Percentiles rank a stretch among this genome's conserved stretches.
Evolutionary conservation across 2,113 vertebrate genomes (phyloP).

Genomic region (Corythornis madagascariensis): DNA sequence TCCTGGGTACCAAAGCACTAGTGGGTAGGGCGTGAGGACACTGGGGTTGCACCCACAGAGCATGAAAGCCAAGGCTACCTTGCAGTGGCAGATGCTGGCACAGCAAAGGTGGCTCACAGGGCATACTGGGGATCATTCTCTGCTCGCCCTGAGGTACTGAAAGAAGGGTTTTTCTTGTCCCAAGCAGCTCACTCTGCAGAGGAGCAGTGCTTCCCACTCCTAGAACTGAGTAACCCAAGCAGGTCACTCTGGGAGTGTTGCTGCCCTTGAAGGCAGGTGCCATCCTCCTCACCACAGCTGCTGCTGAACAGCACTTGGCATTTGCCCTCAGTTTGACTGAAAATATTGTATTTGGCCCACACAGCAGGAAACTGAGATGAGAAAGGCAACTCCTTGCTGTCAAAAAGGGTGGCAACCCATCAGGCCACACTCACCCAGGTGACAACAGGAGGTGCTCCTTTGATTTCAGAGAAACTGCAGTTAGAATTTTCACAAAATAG

Average conservation of each 20-base stretch:
- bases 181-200: not conserved
- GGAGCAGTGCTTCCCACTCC: not conserved
- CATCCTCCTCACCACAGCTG: not conserved
- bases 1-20: not conserved
- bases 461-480: not conserved
- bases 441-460: not conserved
- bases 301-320: not conserved
- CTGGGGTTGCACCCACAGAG: rapidly evolving
- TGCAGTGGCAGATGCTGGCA: not conserved
- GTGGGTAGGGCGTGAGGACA: not conserved
- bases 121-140: not conserved
- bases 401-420: not conserved
- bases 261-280: not conserved
- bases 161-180: not conserved
- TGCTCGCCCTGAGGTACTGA: not conserved
- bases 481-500: too few species aligned
- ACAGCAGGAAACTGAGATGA: not conserved
- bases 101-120: not conserved
- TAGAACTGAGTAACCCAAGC: not conserved
- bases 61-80: not conserved
- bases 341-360: not conserved
- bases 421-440: not conserved
- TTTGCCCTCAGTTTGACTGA: not conserved
- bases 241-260: not conserved
- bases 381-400: not conserved